A percentile compares a stretch with the other conserved stretches of the same genome.
These are phyloP conservation scores for Pseudococcus jackbeardsleyi DNA, from an alignment of 2,888 invertebrate species.

Conservation along the genomic window DNA sequence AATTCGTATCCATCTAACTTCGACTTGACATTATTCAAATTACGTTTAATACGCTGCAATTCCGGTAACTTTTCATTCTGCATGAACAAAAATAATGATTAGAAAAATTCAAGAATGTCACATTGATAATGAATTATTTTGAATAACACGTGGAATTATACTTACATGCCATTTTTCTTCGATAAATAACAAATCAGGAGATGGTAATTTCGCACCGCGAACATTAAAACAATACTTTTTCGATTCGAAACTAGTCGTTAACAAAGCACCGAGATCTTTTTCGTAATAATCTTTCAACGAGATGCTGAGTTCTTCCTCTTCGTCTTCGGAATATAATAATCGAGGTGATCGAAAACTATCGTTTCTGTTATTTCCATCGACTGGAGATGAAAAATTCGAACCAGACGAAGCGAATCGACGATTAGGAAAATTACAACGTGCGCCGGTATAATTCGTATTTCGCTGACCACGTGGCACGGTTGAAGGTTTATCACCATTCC, in stretches of 20 bases:
- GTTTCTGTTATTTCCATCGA: not conserved
- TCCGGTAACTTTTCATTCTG: conserved; percentile 20
- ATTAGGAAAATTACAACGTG: not conserved
- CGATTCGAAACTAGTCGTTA: conserved; percentile 19
- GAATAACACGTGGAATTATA: not conserved
- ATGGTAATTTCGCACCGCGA: conserved; percentile 42
- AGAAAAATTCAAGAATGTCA: not conserved
- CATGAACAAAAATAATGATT: not conserved
- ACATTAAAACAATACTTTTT: conserved; percentile 1
- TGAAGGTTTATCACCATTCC: not conserved
- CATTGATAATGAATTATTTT: not conserved
- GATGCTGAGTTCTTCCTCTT: conserved; percentile 26
- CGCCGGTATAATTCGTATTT: not conserved
- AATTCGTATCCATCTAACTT: conserved; percentile 83
- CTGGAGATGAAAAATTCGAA: conserved; percentile 7
- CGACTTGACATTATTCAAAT: conserved; percentile 83
- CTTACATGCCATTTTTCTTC: conserved; percentile 49
- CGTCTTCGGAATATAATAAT: conserved; percentile 11
- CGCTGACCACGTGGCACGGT: not conserved
- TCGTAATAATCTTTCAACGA: not conserved
- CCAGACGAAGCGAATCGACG: not conserved
- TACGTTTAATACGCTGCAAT: conserved; percentile 75
- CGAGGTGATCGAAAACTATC: not conserved
- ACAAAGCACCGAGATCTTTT: not conserved
- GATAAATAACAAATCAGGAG: not conserved